Evolutionary conservation across 1,140 invertebrate genomes (phyloP).

Genomic region (Pectinophora gossypiella): DNA sequence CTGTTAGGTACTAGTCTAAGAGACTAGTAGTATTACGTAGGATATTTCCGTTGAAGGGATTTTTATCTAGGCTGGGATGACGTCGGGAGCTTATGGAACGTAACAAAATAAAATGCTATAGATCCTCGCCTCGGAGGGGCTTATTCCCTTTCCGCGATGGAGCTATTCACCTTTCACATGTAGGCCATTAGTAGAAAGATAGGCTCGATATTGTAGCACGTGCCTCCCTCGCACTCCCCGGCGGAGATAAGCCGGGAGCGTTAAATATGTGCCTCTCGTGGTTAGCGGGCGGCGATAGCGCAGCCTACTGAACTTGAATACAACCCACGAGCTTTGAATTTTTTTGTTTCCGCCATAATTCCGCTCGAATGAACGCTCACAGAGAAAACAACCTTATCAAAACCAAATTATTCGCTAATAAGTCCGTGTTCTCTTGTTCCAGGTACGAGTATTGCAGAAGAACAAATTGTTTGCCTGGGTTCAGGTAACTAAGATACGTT

Average conservation of each 20-base stretch:
- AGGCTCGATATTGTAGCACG: slow-evolving; percentile 51
- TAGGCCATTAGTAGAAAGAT: slow-evolving; percentile 54
- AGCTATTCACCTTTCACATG: slow-evolving; percentile 55
- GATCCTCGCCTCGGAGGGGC: slow-evolving; percentile 21
- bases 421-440: no score
- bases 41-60: no score
- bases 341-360: background rate
- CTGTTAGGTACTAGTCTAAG: no score
- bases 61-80: background rate
- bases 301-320: slow-evolving; percentile 22
- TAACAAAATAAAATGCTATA: slow-evolving; percentile 30
- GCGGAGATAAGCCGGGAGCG: slow-evolving; percentile 42
- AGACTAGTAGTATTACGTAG: no score
- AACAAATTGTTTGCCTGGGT: no score
- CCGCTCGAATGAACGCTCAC: no score
- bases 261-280: slow-evolving; percentile 44
- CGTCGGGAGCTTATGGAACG: background rate
- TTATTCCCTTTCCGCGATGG: slow-evolving; percentile 31
- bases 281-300: slow-evolving; percentile 29
- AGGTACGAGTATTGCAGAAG: no score
- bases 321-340: background rate
- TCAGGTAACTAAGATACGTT: no score
- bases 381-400: no score
- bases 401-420: no score
- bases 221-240: slow-evolving; percentile 24